These are phyloP conservation scores for Portunus trituberculatus DNA, from an alignment of 1,140 invertebrate species.

Conservation along the genomic window DNA sequence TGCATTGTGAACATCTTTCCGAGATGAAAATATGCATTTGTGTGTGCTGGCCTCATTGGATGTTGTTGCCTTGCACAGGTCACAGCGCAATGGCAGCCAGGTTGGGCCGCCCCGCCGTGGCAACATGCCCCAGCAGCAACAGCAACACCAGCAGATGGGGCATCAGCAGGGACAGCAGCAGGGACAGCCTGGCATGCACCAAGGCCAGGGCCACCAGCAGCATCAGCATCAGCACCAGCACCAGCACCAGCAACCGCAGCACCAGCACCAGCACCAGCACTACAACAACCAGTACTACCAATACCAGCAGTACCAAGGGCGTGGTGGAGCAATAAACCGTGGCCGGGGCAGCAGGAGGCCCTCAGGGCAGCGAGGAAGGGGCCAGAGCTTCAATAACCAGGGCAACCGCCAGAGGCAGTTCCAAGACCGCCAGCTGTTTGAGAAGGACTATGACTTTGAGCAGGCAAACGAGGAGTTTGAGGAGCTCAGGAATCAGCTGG, in stretches of 20 bases:
- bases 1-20: no score
- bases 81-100: conserved; percentile 51
- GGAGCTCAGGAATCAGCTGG: conserved; percentile 91
- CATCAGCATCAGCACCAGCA: conserved; percentile 46
- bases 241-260: conserved; percentile 56
- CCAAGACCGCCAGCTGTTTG: conserved; percentile 84
- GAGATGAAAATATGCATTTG: no score
- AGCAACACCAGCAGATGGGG: not conserved
- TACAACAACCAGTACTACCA: conserved; percentile 71
- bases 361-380: conserved; percentile 60
- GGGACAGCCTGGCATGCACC: not conserved
- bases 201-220: conserved; percentile 15
- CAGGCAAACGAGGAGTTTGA: conserved; percentile 98
- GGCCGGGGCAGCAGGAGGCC: conserved; percentile 68
- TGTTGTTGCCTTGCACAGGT: not conserved
- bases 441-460: conserved; percentile 98
- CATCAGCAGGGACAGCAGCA: conserved; percentile 48
- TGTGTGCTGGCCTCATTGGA: no score
- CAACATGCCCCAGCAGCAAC: conserved; percentile 2
- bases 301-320: conserved; percentile 52
- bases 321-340: conserved; percentile 69
- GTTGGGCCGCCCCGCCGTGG: conserved; percentile 37
- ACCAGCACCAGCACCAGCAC: conserved; percentile 62
- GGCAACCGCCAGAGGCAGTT: conserved; percentile 75
- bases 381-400: conserved; percentile 55